A percentile compares a stretch with the other conserved stretches of the same genome.
Evolutionary conservation across 2,113 vertebrate species (phyloP).

Genomic region (Astatotilapia flaviijosephi): DNA sequence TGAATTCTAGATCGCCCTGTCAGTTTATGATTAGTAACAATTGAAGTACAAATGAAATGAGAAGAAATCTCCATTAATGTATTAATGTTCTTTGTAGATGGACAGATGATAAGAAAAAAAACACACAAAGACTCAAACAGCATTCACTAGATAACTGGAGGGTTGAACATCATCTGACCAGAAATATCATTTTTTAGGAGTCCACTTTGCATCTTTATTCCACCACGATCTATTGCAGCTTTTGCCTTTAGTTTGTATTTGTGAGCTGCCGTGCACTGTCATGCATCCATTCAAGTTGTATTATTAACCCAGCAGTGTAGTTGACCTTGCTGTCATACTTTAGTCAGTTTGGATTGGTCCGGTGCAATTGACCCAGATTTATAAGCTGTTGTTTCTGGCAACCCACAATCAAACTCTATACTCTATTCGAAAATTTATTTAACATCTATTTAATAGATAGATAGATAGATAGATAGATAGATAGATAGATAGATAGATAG

Average conservation of each 20-base stretch:
- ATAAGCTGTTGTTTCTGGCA: background rate
- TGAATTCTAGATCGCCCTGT: background rate
- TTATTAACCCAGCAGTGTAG: background rate
- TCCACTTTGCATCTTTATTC: background rate
- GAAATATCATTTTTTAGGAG: background rate
- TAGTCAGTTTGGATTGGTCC: background rate
- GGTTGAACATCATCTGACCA: background rate
- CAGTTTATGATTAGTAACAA: background rate
- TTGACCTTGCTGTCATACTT: background rate
- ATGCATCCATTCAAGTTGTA: background rate
- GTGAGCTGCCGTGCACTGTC: background rate
- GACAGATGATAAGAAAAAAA: background rate
- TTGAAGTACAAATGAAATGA: background rate
- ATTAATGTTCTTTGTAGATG: background rate
- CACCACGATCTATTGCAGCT: background rate
- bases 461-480: background rate
- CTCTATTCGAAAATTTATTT: background rate
- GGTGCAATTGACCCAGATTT: background rate
- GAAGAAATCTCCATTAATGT: background rate
- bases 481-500: background rate
- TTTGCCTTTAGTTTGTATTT: background rate
- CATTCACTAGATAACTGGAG: background rate
- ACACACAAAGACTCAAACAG: background rate
- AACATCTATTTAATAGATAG: background rate
- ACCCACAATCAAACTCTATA: background rate